Conservation (phyloP, 2,113 vertebrate species). For the Apeltes quadracus region DNA sequence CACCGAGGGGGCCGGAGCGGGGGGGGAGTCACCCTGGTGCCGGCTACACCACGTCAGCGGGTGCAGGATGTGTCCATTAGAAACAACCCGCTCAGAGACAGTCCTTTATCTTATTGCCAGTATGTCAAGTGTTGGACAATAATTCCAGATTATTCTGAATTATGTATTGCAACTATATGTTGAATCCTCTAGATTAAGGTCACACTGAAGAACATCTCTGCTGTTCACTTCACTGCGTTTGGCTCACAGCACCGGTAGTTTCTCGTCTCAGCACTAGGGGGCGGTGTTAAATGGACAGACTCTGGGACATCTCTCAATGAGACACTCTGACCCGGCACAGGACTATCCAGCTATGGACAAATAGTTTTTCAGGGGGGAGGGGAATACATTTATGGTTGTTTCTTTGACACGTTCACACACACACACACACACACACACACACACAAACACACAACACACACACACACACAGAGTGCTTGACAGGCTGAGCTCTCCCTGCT, state of each 20-base stretch:
- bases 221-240: background rate
- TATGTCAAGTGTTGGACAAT: background rate
- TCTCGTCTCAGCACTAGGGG: slow-evolving; percentile 63
- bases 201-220: background rate
- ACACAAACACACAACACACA: background rate
- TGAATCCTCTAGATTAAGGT: background rate
- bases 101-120: background rate
- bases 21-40: background rate
- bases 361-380: background rate
- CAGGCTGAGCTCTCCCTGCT: slow-evolving; percentile 58
- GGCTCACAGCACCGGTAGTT: background rate
- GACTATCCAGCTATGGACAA: slow-evolving; percentile 15
- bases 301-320: background rate
- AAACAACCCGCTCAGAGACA: background rate
- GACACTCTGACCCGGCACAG: background rate
- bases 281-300: slow-evolving; percentile 64
- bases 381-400: background rate
- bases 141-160: background rate
- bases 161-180: background rate
- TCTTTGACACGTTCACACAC: background rate
- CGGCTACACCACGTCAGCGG: slow-evolving; percentile 31
- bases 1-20: slow-evolving; percentile 1
- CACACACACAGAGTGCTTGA: slow-evolving; percentile 42
- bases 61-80: slow-evolving; percentile 36
- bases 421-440: background rate